Conservation (phyloP, 2,113 vertebrate genomes). For the Dunckerocampus dactyliophorus region DNA sequence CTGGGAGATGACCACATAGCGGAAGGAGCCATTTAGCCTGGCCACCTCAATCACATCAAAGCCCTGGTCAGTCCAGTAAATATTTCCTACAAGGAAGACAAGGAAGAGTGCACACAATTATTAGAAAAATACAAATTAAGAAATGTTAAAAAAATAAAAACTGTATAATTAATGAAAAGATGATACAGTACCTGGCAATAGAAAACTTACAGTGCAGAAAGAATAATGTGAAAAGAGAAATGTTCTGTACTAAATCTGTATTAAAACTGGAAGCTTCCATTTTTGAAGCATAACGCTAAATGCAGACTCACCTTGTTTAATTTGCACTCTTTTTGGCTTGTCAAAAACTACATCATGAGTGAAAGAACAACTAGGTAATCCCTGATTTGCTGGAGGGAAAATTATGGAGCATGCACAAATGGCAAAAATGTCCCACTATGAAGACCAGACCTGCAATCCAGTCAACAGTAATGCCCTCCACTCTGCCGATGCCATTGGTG, state of each 20-base stretch:
- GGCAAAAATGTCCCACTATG: not conserved
- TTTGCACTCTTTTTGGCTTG: not conserved
- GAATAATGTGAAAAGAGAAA: too few species aligned
- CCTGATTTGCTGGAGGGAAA: not conserved
- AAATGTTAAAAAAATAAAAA: not conserved
- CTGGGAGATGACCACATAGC: constrained; percentile 94
- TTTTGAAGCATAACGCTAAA: too few species aligned
- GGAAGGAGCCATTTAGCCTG: constrained; percentile 94
- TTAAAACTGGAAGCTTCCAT: too few species aligned
- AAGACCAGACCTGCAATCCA: constrained; percentile 86
- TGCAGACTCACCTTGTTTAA: too few species aligned
- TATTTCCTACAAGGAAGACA: constrained; percentile 79
- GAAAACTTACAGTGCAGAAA: too few species aligned
- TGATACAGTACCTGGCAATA: not conserved
- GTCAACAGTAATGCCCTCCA: constrained; percentile 94
- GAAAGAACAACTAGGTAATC: not conserved
- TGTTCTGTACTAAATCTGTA: too few species aligned
- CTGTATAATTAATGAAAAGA: not conserved
- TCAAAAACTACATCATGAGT: not conserved
- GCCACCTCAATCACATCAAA: constrained; percentile 97
- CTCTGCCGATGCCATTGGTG: constrained; percentile 94
- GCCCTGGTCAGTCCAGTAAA: constrained; percentile 98
- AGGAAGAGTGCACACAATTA: too few species aligned
- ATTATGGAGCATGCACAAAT: not conserved
- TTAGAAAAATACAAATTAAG: too few species aligned